phyloP scores from a whole-genome alignment of 2,888 invertebrate genomes.

The Trachelus iudaicus region DNA sequence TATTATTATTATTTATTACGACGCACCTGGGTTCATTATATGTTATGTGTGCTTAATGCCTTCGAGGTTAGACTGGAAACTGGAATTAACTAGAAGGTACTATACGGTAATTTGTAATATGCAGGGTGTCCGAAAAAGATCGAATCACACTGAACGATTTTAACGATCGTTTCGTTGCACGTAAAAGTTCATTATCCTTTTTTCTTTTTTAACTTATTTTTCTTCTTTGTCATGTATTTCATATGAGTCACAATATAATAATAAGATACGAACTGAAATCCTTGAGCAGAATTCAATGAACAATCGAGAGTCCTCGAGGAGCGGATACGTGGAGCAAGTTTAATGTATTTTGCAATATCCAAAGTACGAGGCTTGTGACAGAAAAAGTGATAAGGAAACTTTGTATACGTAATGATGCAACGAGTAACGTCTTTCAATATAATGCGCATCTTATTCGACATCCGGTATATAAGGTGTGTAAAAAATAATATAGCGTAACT shows the following conservation, averaged over 20 bases:
- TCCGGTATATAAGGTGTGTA: neutral
- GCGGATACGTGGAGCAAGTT: neutral
- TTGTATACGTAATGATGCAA: neutral
- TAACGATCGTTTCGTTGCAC: neutral
- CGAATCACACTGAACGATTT: neutral
- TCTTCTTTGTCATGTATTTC: neutral
- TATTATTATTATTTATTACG: neutral
- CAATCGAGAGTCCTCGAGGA: neutral
- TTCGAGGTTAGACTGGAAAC: neutral
- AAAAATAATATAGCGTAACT: neutral
- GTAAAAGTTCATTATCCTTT: neutral
- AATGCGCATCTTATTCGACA: neutral
- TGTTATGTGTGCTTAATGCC: neutral
- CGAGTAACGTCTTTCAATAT: neutral
- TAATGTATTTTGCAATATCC: neutral
- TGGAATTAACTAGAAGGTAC: neutral
- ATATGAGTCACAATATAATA: neutral
- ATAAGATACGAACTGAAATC: neutral
- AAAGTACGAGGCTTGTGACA: neutral
- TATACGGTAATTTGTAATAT: neutral
- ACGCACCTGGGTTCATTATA: neutral
- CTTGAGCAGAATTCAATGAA: neutral
- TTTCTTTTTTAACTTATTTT: neutral
- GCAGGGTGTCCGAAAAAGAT: neutral
- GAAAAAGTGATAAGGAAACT: neutral